Evolutionary conservation across 2,113 vertebrate genomes (phyloP).

Genomic region (Actinemys pallida): DNA sequence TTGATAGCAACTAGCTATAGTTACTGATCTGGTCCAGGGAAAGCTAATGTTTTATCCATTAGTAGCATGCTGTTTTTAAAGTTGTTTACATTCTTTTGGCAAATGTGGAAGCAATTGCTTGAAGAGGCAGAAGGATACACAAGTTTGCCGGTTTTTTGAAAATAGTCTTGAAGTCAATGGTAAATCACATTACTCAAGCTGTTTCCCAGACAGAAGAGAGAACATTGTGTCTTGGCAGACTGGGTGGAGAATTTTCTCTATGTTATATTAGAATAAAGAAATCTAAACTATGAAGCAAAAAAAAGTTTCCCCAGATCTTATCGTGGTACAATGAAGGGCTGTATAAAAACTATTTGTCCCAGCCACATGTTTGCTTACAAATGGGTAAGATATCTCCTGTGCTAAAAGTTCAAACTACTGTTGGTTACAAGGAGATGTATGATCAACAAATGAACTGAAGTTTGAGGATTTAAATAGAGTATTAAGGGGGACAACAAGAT

Average conservation of each 20-base stretch:
- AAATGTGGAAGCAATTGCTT: conserved; percentile 32
- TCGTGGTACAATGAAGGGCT: conserved; percentile 62
- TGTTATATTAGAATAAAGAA: conserved; percentile 75
- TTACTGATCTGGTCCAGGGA: conserved; percentile 9
- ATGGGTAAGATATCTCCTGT: conserved; percentile 54
- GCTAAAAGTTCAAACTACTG: conserved; percentile 68
- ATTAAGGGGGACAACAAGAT: neutral
- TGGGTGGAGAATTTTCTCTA: conserved; percentile 68
- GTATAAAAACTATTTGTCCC: conserved; percentile 61
- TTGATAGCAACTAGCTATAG: neutral
- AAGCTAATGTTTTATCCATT: conserved; percentile 70
- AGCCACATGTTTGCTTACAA: conserved; percentile 61
- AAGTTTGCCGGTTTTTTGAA: conserved; percentile 59
- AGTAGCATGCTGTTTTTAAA: conserved; percentile 41
- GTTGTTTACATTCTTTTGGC: conserved; percentile 63
- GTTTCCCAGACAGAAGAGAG: conserved; percentile 69
- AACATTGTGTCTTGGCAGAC: conserved; percentile 76
- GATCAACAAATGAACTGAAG: conserved; percentile 49
- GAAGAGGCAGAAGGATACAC: conserved; percentile 28
- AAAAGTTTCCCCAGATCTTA: conserved; percentile 76
- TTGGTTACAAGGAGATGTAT: conserved; percentile 44
- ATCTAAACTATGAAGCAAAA: conserved; percentile 57
- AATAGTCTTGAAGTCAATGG: conserved; percentile 52
- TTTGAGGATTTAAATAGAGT: neutral
- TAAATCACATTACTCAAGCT: conserved; percentile 62